Evolutionary conservation across 2,888 invertebrate genomes (phyloP).

Genomic region (Notocelia uddmanniana): DNA sequence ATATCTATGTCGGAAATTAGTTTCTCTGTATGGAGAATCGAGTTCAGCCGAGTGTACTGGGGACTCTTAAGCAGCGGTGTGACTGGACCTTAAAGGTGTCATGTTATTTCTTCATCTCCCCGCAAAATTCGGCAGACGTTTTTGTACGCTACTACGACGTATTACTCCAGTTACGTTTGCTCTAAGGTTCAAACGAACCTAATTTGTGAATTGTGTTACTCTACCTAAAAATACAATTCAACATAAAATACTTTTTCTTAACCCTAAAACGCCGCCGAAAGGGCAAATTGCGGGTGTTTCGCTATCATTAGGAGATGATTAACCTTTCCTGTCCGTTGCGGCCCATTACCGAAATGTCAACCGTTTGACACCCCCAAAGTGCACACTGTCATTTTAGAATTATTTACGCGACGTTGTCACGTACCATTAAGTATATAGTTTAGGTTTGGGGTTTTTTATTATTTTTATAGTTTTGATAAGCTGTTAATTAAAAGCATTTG

Average conservation of each 20-base stretch:
- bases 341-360: conserved; percentile 77
- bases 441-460: neutral
- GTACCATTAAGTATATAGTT: conserved; percentile 26
- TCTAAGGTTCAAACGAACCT: no score
- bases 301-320: conserved; percentile 81
- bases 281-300: conserved; percentile 53
- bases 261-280: conserved; percentile 53
- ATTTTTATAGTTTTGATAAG: neutral
- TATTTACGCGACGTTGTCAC: conserved; percentile 27
- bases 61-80: no score
- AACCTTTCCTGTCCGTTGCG: conserved; percentile 77
- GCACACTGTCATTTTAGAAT: conserved; percentile 55
- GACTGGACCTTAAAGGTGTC: no score
- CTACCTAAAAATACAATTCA: neutral
- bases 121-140: no score
- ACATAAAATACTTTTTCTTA: conserved; percentile 30
- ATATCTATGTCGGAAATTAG: no score
- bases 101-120: no score
- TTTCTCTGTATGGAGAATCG: no score
- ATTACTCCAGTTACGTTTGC: no score
- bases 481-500: neutral
- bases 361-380: conserved; percentile 60
- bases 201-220: no score
- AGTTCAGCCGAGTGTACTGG: no score
- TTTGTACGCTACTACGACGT: no score